Conservation (phyloP, 2,888 invertebrate species). For the Nomada flava region DNA sequence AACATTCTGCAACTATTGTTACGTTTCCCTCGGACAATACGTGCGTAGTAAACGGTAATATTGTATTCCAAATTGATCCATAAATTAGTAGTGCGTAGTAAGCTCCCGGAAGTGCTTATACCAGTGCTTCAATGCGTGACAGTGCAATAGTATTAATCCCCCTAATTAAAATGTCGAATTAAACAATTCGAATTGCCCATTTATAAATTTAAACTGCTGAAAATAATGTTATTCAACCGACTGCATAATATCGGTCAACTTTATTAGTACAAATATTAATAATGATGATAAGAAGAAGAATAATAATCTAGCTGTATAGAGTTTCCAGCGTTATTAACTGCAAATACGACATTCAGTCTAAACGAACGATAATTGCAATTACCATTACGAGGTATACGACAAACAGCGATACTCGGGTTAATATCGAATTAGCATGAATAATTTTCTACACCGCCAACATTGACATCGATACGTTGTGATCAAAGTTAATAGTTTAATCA, state of each 20-base stretch:
- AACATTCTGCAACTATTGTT: slow-evolving; percentile 2
- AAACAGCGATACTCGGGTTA: slow-evolving; percentile 3
- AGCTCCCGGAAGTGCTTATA: slow-evolving; percentile 28
- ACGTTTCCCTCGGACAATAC: slow-evolving; percentile 1
- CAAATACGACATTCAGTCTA: neutral
- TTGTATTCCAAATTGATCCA: slow-evolving; percentile 39
- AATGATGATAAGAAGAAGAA: neutral
- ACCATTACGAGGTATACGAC: neutral
- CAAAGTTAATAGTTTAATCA: slow-evolving; percentile 45
- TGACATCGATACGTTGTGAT: slow-evolving; percentile 25
- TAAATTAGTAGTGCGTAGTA: slow-evolving; percentile 38
- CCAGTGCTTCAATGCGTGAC: slow-evolving; percentile 30
- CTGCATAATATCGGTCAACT: too few relatives aligned
- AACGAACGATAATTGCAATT: slow-evolving; percentile 18
- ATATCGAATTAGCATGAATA: slow-evolving; percentile 25
- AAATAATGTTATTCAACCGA: too few relatives aligned
- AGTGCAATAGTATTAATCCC: slow-evolving; percentile 10
- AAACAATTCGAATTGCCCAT: neutral
- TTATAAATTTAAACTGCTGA: too few relatives aligned
- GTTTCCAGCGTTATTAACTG: slow-evolving; percentile 3
- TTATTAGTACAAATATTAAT: too few relatives aligned
- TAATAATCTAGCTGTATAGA: neutral
- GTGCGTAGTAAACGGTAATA: neutral
- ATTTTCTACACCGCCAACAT: slow-evolving; percentile 28
- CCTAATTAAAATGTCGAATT: slow-evolving; percentile 1